A percentile compares a stretch with the other conserved stretches of the same genome.
phyloP scores from a whole-genome alignment of 2,888 invertebrate species.

The Harmothoe impar region DNA sequence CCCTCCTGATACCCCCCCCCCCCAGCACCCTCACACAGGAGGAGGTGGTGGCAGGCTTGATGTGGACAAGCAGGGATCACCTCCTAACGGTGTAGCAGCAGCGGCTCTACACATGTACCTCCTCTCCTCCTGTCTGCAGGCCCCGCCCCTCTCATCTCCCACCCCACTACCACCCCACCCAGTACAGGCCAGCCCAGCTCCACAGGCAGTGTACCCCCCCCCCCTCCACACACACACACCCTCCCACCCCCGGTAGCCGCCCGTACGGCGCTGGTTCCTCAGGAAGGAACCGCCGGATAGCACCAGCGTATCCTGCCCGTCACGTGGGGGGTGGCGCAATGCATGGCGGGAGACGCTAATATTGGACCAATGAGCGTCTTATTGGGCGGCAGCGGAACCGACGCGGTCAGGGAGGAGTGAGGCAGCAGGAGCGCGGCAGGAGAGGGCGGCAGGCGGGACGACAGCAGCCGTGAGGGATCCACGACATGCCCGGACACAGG shows the following conservation, averaged over 20 bases:
- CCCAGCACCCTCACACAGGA: too few relatives aligned
- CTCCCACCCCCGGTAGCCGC: constrained; percentile 39
- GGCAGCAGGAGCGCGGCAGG: constrained; percentile 2
- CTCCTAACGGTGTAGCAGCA: too few relatives aligned
- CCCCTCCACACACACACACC: neutral
- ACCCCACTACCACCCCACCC: neutral
- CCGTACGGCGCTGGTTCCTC: constrained; percentile 56
- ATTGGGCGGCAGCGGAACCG: constrained; percentile 9
- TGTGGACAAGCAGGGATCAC: constrained; percentile 10
- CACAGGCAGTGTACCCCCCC: neutral
- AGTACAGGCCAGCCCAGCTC: neutral
- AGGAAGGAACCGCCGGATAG: constrained; percentile 61
- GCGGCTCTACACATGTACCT: too few relatives aligned
- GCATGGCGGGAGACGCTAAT: constrained; percentile 34
- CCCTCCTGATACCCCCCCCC: too few relatives aligned
- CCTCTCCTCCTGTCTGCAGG: neutral
- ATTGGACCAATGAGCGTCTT: constrained; percentile 51
- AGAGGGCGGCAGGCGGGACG: neutral
- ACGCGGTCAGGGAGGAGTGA: neutral
- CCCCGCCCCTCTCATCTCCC: neutral
- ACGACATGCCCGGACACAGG: neutral
- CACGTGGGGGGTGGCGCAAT: constrained; percentile 19
- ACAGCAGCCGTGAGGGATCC: neutral
- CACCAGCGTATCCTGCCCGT: constrained; percentile 59
- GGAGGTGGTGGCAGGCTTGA: neutral